Evolutionary conservation across 2,888 invertebrate genomes (phyloP), one percentile per base, ranked within the genome.

Genomic region (Thalpophila matura): DNA sequence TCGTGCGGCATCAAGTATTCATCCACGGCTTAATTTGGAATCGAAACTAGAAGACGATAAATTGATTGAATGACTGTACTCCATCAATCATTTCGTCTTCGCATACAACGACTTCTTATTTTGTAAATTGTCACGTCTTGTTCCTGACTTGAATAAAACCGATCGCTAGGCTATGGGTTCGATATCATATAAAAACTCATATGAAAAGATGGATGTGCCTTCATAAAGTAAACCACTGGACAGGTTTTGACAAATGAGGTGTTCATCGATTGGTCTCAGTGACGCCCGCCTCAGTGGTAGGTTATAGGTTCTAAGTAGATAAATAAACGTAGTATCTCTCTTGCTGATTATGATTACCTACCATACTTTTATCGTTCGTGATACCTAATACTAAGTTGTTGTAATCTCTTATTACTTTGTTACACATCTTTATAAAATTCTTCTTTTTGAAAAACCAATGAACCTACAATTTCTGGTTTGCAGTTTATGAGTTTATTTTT

Each of bases 231-330:
- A 67, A 57, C 40, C 22, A 7, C 12, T 62, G 46, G 71, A 63
- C 63, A 70, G 63, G 40, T 47, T 53, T 35, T 67, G 65, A 71
- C 42, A 63, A 71, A 67, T 37, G 54, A 49, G 64, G 66, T 43
- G 46, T 33, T 42, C 22, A 71, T 71, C 64, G 46, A 71, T 71
- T 47, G 26, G 7, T 14, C n/a, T 31, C n/a, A 18, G 40, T 40
- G 53, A 53, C 24, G 10, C 7, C 12, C 9, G 29, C 29, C 24
- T 3, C n/a, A n/a, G 20, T 26, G 18, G 10, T 6, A 47, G 20
- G 5, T 61, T 18, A n/a, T 35, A 26, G 1, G 7, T n/a, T n/a
- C n/a, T n/a, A 14, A 38, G 26, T 3, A 9, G 5, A 7, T 0
- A 5, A 22, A 24, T 26, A 31, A 10, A 38, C 3, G 20, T n/a